Percentiles rank a stretch among this genome's conserved stretches.
phyloP scores from a whole-genome alignment of 2,888 invertebrate genomes.

The Platynereis dumerilii region DNA sequence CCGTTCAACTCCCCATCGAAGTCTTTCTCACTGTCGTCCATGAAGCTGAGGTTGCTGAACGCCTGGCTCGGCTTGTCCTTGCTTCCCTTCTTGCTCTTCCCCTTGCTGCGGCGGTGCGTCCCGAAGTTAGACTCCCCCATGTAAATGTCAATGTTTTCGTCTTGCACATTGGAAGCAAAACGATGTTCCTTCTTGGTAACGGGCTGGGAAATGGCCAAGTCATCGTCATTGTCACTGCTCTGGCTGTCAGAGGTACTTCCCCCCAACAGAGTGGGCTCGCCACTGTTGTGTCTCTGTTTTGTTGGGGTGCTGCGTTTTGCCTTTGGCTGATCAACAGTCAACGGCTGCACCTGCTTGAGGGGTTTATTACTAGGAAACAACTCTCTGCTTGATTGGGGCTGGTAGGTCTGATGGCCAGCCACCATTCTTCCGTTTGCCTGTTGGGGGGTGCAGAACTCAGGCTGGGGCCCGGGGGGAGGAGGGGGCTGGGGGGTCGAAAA shows the following conservation, averaged over 20 bases:
- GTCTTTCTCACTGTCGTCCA: constrained; percentile 30
- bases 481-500: background rate
- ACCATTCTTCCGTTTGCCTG: background rate
- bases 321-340: background rate
- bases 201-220: constrained; percentile 11
- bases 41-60: constrained; percentile 33
- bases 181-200: no score
- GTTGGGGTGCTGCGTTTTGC: constrained; percentile 4
- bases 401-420: no score
- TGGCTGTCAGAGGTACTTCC: constrained; percentile 29
- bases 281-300: constrained; percentile 7
- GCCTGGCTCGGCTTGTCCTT: constrained; percentile 25
- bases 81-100: constrained; percentile 19
- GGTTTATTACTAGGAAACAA: no score
- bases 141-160: constrained; percentile 33
- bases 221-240: constrained; percentile 27
- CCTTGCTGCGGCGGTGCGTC: constrained; percentile 22
- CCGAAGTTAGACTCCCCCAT: constrained; percentile 19
- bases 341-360: no score
- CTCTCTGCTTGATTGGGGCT: no score
- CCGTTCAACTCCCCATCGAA: constrained; percentile 8
- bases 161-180: constrained; percentile 14
- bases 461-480: background rate
- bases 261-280: constrained; percentile 7
- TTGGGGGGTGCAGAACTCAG: background rate